phyloP scores from a whole-genome alignment of 2,113 vertebrate species.

The Plotosus lineatus region DNA sequence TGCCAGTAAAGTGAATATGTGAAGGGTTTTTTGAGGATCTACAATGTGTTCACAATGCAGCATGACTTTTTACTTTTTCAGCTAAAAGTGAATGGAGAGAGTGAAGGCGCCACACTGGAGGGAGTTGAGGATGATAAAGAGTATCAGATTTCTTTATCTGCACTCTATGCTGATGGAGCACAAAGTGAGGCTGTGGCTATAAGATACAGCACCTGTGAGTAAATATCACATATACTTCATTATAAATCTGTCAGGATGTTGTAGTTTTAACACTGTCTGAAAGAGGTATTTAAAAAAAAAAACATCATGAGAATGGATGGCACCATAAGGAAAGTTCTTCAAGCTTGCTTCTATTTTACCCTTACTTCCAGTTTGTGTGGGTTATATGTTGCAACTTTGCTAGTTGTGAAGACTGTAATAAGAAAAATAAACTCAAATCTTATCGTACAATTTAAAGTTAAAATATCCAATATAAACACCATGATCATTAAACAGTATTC shows the following conservation, averaged over 20 bases:
- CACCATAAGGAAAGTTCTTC: neutral
- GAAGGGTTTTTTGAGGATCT: neutral
- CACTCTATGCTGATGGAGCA: slow-evolving; percentile 85
- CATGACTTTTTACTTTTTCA: slow-evolving; percentile 52
- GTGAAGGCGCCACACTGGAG: slow-evolving; percentile 74
- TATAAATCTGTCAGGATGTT: neutral
- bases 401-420: neutral
- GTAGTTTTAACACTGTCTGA: neutral
- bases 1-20: neutral
- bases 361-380: neutral
- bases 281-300: neutral
- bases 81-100: slow-evolving; percentile 79
- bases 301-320: neutral
- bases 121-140: slow-evolving; percentile 81
- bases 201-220: slow-evolving; percentile 86
- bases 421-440: neutral
- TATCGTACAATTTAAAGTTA: neutral
- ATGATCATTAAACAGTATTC: too few species aligned
- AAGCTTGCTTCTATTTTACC: neutral
- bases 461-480: neutral
- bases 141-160: slow-evolving; percentile 89
- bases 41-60: neutral
- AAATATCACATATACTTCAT: slow-evolving; percentile 1
- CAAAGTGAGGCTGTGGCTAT: slow-evolving; percentile 84
- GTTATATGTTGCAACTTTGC: neutral